These are phyloP conservation scores for Sanderia malayensis DNA, from an alignment of 30 jellyfish, hydroid and myxozoan species.

Conservation along the genomic window DNA sequence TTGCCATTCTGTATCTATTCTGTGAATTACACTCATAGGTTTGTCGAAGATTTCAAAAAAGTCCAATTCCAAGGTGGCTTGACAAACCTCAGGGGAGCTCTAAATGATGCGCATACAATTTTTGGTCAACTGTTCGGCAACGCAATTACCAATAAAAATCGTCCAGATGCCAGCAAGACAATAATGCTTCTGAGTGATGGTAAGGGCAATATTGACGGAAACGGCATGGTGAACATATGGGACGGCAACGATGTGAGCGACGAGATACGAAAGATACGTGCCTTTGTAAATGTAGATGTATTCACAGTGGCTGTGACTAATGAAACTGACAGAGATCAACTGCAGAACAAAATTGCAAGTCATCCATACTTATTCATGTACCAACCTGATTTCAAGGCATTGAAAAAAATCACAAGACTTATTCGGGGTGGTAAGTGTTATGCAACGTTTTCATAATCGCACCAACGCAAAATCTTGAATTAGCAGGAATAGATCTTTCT, in stretches of 20 bases:
- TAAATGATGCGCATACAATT: conserved; percentile 69
- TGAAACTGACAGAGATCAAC: conserved; percentile 30
- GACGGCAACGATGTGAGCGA: conserved; percentile 44
- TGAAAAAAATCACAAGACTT: conserved; percentile 45
- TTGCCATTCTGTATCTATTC: no score
- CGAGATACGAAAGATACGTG: conserved; percentile 27
- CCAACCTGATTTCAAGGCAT: conserved; percentile 24
- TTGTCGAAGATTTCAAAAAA: conserved; percentile 61
- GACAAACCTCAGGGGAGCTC: conserved; percentile 85
- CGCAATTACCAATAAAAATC: conserved; percentile 30
- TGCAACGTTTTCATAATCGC: no score
- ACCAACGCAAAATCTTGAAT: no score
- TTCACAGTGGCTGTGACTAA: conserved; percentile 56
- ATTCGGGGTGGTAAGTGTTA: conserved; percentile 85
- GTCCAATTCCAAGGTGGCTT: conserved; percentile 48
- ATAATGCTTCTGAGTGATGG: conserved; percentile 91
- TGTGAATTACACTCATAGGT: no score
- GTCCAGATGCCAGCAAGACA: conserved; percentile 76
- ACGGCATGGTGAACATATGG: conserved; percentile 28
- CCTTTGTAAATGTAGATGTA: conserved; percentile 27
- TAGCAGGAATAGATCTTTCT: no score
- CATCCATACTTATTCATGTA: conserved; percentile 26
- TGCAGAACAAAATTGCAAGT: conserved; percentile 55
- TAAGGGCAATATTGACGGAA: conserved; percentile 50
- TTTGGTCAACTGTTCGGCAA: conserved; percentile 58